Percentiles rank a stretch among this genome's conserved stretches.
These are phyloP conservation scores for Elmis aenea DNA, from an alignment of 2,888 invertebrate species.

Conservation along the genomic window DNA sequence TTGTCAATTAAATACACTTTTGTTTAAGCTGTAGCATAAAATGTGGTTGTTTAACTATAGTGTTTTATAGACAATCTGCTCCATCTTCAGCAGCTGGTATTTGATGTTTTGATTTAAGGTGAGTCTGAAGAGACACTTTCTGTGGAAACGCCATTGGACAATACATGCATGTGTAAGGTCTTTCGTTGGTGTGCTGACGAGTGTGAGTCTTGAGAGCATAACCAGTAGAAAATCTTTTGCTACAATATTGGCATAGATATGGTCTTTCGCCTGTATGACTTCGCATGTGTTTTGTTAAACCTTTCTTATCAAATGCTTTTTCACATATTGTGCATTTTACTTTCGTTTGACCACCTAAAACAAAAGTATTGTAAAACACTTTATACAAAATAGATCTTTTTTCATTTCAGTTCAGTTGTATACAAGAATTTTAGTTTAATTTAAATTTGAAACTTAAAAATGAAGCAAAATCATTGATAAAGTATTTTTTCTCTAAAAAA, in stretches of 20 bases:
- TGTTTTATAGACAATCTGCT: too few species aligned
- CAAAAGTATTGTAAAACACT: neutral
- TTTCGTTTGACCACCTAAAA: constrained; percentile 23
- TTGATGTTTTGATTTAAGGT: constrained; percentile 18
- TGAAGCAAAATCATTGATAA: too few species aligned
- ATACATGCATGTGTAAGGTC: constrained; percentile 13
- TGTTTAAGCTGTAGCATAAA: too few species aligned
- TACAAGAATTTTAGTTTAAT: too few species aligned
- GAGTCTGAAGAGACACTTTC: constrained; percentile 13
- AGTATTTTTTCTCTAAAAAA: too few species aligned
- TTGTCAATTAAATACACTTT: too few species aligned
- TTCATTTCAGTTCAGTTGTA: too few species aligned
- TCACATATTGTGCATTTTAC: constrained; percentile 10
- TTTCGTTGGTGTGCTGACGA: constrained; percentile 16
- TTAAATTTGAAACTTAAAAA: too few species aligned
- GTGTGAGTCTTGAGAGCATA: constrained; percentile 14
- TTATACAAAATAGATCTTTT: constrained; percentile 19
- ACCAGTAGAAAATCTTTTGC: constrained; percentile 13
- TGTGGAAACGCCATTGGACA: constrained; percentile 13
- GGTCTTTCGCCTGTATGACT: constrained; percentile 17
- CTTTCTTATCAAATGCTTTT: constrained; percentile 8
- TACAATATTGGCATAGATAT: constrained; percentile 12
- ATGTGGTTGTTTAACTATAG: too few species aligned
- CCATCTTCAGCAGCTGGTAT: constrained; percentile 1
- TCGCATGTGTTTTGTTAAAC: constrained; percentile 13